Percentiles rank a stretch among this genome's conserved stretches.
phyloP scores from a whole-genome alignment of 2,797 vertebrate genomes.

The Danio albolineatus region DNA sequence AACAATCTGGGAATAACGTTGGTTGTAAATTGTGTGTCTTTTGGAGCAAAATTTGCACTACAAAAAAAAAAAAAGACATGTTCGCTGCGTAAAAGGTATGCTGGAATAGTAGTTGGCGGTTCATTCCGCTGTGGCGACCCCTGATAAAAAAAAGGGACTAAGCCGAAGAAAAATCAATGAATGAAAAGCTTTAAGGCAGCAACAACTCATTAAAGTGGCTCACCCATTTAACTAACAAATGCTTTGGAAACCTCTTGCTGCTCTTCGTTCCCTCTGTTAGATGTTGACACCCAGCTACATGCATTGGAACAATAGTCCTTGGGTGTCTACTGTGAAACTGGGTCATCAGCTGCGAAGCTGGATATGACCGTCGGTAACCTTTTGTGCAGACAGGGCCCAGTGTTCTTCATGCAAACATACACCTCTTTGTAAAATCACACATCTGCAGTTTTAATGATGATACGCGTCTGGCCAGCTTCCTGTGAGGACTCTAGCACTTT shows the following conservation, averaged over 20 bases:
- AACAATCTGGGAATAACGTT: neutral
- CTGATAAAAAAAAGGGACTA: no score
- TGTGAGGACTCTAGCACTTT: conserved; percentile 18
- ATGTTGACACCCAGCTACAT: conserved; percentile 19
- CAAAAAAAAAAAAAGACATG: no score
- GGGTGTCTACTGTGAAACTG: conserved; percentile 21
- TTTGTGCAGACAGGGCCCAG: conserved; percentile 9
- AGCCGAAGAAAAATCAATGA: no score
- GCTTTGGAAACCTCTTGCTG: neutral
- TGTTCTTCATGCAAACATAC: conserved; percentile 43
- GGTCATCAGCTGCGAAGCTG: conserved; percentile 20
- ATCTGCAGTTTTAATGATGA: conserved; percentile 55
- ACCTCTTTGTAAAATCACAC: conserved; percentile 49
- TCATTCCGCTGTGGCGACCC: no score
- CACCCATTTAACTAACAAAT: neutral
- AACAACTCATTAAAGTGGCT: no score
- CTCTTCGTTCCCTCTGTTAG: conserved; percentile 9
- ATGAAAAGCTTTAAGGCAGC: no score
- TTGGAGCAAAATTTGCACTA: no score
- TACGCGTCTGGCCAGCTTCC: conserved; percentile 57
- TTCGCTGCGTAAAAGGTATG: no score
- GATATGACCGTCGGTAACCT: conserved; percentile 47
- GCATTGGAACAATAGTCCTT: conserved; percentile 13
- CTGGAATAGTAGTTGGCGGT: no score
- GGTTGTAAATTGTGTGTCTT: neutral